These are phyloP conservation scores for Pandemis cinnamomeana DNA, from an alignment of 2,888 invertebrate genomes.

Conservation along the genomic window DNA sequence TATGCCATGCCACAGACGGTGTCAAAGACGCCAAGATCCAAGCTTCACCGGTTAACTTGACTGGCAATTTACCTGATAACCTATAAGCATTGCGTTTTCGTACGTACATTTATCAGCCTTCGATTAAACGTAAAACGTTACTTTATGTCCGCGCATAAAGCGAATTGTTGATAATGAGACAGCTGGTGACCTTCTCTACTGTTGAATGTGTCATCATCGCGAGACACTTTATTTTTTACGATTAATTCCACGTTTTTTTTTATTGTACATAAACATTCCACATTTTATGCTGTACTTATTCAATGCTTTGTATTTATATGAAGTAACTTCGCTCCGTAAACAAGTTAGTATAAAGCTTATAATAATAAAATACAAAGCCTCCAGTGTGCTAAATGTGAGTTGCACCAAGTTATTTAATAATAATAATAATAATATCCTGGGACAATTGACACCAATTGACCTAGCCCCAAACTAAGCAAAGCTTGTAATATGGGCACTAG, in stretches of 20 bases:
- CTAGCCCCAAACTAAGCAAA: too few species aligned
- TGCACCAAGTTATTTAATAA: too few species aligned
- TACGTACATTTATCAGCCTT: neutral
- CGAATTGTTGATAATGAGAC: neutral
- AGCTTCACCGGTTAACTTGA: neutral
- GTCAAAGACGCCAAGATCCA: neutral
- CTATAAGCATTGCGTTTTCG: conserved; percentile 6
- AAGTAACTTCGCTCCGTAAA: too few species aligned
- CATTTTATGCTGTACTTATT: too few species aligned
- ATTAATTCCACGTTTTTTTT: neutral
- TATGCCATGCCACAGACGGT: neutral
- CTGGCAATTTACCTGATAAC: neutral
- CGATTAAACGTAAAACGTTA: conserved; percentile 10
- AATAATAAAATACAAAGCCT: too few species aligned
- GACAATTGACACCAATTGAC: too few species aligned
- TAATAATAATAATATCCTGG: too few species aligned
- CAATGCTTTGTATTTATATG: too few species aligned
- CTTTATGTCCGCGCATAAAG: neutral
- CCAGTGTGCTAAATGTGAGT: too few species aligned
- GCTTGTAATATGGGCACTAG: too few species aligned
- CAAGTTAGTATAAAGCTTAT: too few species aligned
- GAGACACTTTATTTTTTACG: neutral
- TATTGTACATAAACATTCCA: neutral
- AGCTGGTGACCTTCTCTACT: conserved; percentile 3
- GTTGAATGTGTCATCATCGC: conserved; percentile 4